A percentile compares a stretch with the other conserved stretches of the same genome.
Evolutionary conservation across 2,797 vertebrate genomes (phyloP).

Genomic region (Xiphorhynchus erythropygius): DNA sequence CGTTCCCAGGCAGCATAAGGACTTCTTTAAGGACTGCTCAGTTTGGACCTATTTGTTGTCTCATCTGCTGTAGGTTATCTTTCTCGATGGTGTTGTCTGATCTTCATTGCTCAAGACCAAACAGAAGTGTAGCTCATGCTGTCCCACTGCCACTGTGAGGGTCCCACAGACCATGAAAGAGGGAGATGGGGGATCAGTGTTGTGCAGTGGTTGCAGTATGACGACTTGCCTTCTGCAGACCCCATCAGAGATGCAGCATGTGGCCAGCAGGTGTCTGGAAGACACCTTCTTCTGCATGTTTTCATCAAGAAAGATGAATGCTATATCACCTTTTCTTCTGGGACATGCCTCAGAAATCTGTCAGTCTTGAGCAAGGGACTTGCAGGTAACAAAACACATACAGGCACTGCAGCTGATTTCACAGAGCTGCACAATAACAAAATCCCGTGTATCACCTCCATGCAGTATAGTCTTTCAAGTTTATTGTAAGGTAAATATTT

Average conservation of each 20-base stretch:
- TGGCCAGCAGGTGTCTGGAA: neutral
- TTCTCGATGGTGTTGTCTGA: neutral
- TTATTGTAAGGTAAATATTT: neutral
- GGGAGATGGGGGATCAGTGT: accelerated
- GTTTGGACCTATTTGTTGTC: neutral
- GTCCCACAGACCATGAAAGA: neutral
- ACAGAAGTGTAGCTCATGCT: accelerated
- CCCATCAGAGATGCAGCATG: neutral
- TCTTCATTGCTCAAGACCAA: neutral
- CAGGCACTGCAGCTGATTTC: neutral
- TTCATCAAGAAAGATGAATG: neutral
- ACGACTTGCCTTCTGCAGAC: neutral
- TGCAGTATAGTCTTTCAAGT: neutral
- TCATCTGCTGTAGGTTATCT: neutral
- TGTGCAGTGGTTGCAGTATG: accelerated
- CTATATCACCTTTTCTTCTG: neutral
- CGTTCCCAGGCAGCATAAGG: neutral
- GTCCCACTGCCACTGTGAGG: neutral
- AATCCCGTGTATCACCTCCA: neutral
- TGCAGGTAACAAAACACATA: neutral
- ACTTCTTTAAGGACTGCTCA: neutral
- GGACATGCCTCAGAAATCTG: neutral
- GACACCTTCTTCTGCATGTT: neutral
- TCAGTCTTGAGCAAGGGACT: neutral
- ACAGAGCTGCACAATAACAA: neutral